These are phyloP conservation scores for Tetramorium bicarinatum DNA, from an alignment of 2,888 invertebrate genomes.

Conservation along the genomic window DNA sequence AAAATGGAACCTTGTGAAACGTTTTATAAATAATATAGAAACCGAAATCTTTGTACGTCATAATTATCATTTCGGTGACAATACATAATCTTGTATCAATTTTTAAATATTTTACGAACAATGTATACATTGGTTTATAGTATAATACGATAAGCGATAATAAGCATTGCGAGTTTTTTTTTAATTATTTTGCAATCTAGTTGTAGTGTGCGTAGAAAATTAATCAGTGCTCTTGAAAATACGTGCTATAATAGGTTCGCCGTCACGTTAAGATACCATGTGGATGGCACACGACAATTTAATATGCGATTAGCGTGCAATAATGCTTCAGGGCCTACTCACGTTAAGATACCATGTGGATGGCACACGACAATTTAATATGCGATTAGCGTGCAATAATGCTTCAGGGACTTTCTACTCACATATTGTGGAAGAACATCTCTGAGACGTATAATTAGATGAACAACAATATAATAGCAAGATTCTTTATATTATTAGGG, in stretches of 20 bases:
- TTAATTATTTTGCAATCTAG: not conserved
- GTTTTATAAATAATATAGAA: not conserved
- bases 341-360: slow-evolving; percentile 13
- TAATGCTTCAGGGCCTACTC: slow-evolving; percentile 23
- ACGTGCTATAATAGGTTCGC: not conserved
- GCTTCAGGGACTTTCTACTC: slow-evolving; percentile 28
- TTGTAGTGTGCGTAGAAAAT: not conserved
- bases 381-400: slow-evolving; percentile 24
- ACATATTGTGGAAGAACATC: slow-evolving; percentile 6
- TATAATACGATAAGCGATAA: not conserved
- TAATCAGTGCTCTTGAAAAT: not conserved
- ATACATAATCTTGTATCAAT: not conserved
- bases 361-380: slow-evolving; percentile 10
- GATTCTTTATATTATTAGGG: not conserved
- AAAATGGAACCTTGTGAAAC: not conserved
- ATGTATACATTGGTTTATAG: not conserved
- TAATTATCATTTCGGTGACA: not conserved
- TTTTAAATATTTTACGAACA: not conserved
- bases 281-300: slow-evolving; percentile 9
- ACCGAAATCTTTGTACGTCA: not conserved
- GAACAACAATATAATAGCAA: not conserved
- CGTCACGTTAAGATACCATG: slow-evolving; percentile 17
- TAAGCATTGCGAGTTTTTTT: not conserved
- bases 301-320: slow-evolving; percentile 18
- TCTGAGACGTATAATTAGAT: slow-evolving; percentile 7